Evolutionary conservation across 2,113 vertebrate species (phyloP), one percentile per base, ranked within the genome.

Genomic region (Peromyscus polionotus): DNA sequence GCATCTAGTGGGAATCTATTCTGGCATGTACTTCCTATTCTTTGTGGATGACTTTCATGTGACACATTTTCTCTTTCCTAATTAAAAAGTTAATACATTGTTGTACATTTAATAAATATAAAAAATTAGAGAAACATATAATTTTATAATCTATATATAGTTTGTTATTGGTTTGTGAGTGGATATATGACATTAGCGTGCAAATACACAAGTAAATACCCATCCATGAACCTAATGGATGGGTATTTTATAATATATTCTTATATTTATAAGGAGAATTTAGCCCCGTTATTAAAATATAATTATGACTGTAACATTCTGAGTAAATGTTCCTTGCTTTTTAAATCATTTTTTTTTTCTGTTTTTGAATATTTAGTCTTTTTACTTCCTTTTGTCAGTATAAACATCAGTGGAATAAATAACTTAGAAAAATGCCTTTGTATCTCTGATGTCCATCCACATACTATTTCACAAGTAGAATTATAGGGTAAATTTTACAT

Each of bases 51-150:
- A 90, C 17, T 90, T 88, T 92, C 76, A 67, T 89, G 87, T 90
- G 6, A 68, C 36, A 77, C 17, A 89, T 24, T 92, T 92, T 73
- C 22, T 51, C 90, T 88, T 93, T 90, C 68, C 13, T 94, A 45
- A 85, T 89, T 83, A 86, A 54, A 75, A 85, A 94, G 61, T 20
- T 88, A 93, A 72, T 4, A 83, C 19, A 26, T 45, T 11, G 42
- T 51, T 96, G 51, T 42, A 84, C 28, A 88, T 36, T 91, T 94
- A 93, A 91, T 68, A 97, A 89, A 39, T 33, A 76, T 28, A 54
- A 67, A 90, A 95, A 91, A 54, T 88, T 33, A 70, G 79, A 95
- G 67, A 88, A n/a, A 72, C 22, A 33, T n/a, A 61, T 85, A 70
- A 85, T 92, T 94, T 48, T 93, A 51, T 31, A 87, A 42, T 39